phyloP scores from a whole-genome alignment of 2,113 vertebrate genomes.

The Verasper variegatus region DNA sequence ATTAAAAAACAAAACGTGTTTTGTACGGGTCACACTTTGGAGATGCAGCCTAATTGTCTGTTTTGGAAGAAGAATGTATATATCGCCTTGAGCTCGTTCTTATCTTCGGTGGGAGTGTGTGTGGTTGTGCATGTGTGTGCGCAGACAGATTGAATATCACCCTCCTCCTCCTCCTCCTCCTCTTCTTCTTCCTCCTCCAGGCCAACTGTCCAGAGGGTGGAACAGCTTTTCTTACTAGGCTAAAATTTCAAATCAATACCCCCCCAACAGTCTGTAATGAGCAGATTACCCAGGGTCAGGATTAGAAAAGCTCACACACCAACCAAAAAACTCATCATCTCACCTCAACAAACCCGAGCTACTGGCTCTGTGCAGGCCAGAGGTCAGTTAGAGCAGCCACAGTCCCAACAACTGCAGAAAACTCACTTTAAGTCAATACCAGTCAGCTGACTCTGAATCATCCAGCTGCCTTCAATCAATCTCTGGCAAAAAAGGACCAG shows the following conservation, averaged over 20 bases:
- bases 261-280: constrained; percentile 47
- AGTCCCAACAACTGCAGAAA: constrained; percentile 4
- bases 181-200: constrained; percentile 23
- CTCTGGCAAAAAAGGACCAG: not conserved
- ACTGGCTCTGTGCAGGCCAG: not conserved
- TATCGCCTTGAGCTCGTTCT: constrained; percentile 51
- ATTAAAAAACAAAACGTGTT: constrained; percentile 31
- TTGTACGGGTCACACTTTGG: constrained; percentile 30
- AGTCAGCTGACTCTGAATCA: constrained; percentile 43
- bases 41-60: constrained; percentile 33
- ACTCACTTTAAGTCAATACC: constrained; percentile 8
- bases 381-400: constrained; percentile 15
- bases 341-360: constrained; percentile 23
- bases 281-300: constrained; percentile 47
- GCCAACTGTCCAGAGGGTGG: constrained; percentile 64
- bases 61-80: constrained; percentile 30
- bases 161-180: constrained; percentile 42
- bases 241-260: constrained; percentile 72
- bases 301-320: constrained; percentile 43
- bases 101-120: constrained; percentile 49
- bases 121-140: constrained; percentile 11
- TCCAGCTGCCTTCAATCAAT: constrained; percentile 16
- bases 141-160: constrained; percentile 64
- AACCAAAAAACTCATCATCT: constrained; percentile 24
- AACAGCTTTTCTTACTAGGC: constrained; percentile 59